Conservation (phyloP, 2,113 vertebrate species). For the Catagonus wagneri region DNA sequence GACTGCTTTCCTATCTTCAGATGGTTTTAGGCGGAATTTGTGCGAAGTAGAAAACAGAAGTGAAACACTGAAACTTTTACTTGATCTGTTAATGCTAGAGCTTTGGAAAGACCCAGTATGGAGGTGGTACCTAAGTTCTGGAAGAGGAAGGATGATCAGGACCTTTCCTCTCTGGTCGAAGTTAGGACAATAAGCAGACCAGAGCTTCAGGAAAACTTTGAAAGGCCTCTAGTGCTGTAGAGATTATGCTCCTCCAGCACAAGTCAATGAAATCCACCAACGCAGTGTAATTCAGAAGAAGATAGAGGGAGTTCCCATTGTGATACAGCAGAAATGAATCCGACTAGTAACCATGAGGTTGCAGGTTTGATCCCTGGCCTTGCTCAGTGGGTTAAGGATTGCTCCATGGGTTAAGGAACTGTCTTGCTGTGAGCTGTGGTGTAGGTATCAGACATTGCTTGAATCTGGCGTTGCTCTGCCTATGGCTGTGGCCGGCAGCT, state of each 20-base stretch:
- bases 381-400: no score
- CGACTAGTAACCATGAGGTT: no score
- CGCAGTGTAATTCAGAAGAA: neutral
- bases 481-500: no score
- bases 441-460: no score
- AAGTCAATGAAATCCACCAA: conserved; percentile 8
- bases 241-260: neutral
- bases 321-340: no score
- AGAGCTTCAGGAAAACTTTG: neutral
- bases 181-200: neutral
- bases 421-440: no score
- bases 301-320: neutral
- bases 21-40: conserved; percentile 34
- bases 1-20: conserved; percentile 64
- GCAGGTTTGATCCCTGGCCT: no score
- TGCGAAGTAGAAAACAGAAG: conserved; percentile 28
- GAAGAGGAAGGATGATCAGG: neutral
- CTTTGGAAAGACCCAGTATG: neutral
- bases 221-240: neutral
- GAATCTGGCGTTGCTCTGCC: no score
- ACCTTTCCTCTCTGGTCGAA: conserved; percentile 20
- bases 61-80: neutral
- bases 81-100: neutral
- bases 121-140: neutral
- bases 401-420: no score